Percentiles rank a stretch among this genome's conserved stretches.
These are phyloP conservation scores for Scopus umbretta DNA, from an alignment of 2,113 vertebrate species.

Conservation along the genomic window DNA sequence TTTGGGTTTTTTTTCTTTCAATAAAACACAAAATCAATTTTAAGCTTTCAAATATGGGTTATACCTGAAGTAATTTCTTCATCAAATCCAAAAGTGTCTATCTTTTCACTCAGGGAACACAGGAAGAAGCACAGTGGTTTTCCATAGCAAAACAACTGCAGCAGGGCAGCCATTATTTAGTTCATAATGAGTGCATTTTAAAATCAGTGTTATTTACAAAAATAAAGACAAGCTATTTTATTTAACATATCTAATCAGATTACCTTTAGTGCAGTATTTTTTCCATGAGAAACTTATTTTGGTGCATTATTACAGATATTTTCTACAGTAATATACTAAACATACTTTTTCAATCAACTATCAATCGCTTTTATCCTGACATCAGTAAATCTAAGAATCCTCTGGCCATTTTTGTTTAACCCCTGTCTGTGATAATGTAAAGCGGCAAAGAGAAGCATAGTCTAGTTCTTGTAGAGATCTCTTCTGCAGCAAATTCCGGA, in stretches of 20 bases:
- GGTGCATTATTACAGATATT: neutral
- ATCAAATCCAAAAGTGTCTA: neutral
- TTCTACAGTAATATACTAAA: neutral
- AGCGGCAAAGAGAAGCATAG: constrained; percentile 2
- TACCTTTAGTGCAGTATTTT: neutral
- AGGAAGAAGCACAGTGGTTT: neutral
- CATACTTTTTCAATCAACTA: neutral
- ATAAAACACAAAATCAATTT: neutral
- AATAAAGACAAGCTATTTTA: neutral
- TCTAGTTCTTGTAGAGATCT: constrained; percentile 12
- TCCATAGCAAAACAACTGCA: neutral
- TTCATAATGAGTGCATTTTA: neutral
- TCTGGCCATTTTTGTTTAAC: constrained; percentile 8
- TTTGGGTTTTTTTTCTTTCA: neutral
- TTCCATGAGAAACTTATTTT: neutral
- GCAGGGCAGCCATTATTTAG: neutral
- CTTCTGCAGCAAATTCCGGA: constrained; percentile 64
- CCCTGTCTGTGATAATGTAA: neutral
- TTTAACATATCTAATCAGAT: neutral
- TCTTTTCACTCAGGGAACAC: neutral
- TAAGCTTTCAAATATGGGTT: neutral
- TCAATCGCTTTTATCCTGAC: neutral
- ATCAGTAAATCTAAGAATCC: neutral
- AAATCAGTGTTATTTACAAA: neutral
- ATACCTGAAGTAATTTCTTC: neutral